A percentile compares a stretch with the other conserved stretches of the same genome.
Evolutionary conservation across 2,113 vertebrate genomes (phyloP).

Genomic region (Crotalus helleri): DNA sequence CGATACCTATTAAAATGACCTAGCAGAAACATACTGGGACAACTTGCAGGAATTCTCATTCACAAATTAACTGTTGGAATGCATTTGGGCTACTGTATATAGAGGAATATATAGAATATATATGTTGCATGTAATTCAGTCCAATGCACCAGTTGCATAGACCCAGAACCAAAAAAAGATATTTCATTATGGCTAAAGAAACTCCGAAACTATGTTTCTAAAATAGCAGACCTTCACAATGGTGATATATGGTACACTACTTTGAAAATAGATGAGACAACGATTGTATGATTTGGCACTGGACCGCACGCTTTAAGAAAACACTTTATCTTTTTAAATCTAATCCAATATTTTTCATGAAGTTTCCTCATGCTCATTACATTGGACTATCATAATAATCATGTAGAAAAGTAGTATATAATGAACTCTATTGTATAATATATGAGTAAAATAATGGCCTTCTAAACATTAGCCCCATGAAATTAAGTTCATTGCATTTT

Average conservation of each 20-base stretch:
- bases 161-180: not conserved
- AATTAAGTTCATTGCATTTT: not conserved
- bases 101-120: not conserved
- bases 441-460: not conserved
- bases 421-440: not conserved
- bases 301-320: not conserved
- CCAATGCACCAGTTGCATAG: not conserved
- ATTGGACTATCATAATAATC: not conserved
- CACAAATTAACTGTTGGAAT: not conserved
- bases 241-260: not conserved
- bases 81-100: not conserved
- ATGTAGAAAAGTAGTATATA: not conserved
- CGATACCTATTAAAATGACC: not conserved
- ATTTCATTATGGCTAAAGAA: not conserved
- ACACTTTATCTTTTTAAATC: not conserved
- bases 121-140: not conserved
- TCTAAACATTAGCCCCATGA: not conserved
- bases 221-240: not conserved
- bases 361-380: not conserved
- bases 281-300: not conserved
- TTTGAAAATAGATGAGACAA: too few relatives aligned
- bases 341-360: not conserved
- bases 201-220: not conserved
- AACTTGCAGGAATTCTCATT: not conserved
- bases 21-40: not conserved